phyloP scores from a whole-genome alignment of 1,140 invertebrate genomes.

The Mamestra configurata region DNA sequence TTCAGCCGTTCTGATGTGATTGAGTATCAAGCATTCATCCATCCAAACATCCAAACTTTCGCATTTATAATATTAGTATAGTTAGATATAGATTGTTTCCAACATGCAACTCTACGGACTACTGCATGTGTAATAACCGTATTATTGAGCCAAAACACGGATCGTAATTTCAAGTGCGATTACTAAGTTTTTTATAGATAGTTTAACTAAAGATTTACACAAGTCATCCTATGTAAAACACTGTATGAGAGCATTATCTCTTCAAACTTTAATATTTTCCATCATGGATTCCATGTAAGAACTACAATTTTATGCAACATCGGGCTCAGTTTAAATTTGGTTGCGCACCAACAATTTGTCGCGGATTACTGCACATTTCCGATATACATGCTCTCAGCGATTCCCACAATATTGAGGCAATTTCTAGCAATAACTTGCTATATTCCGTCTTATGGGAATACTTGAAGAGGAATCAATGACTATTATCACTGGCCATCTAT shows the following conservation, averaged over 20 bases:
- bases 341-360: constrained; percentile 20
- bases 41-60: too few relatives aligned
- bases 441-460: background rate
- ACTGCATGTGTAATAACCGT: too few relatives aligned
- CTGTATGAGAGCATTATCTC: background rate
- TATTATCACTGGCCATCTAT: background rate
- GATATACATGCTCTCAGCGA: constrained; percentile 11
- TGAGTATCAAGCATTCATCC: too few relatives aligned
- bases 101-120: too few relatives aligned
- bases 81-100: too few relatives aligned
- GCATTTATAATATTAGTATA: too few relatives aligned
- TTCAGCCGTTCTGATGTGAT: too few relatives aligned
- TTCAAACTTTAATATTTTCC: background rate
- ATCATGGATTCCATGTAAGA: background rate
- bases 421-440: background rate
- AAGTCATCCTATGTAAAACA: too few relatives aligned
- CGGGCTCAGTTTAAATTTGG: background rate
- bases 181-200: too few relatives aligned
- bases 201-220: too few relatives aligned
- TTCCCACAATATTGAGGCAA: constrained; percentile 2
- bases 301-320: background rate
- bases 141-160: too few relatives aligned
- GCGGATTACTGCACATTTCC: constrained; percentile 32
- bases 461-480: background rate
- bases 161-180: too few relatives aligned